phyloP scores from a whole-genome alignment of 2,888 invertebrate species.

The Scaptodrosophila latifasciaeformis region DNA sequence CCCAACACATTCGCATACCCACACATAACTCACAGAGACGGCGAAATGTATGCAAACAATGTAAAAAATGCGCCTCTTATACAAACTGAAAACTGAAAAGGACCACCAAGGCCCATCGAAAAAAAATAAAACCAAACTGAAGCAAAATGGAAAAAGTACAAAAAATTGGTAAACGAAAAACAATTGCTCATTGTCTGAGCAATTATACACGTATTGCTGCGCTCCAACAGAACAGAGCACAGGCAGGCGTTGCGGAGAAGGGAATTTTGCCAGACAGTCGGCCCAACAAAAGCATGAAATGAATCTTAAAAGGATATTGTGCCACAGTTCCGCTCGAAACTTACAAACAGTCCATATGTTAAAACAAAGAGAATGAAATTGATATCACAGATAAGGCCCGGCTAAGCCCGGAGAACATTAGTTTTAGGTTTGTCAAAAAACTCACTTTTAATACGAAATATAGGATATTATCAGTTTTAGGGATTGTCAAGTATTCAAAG shows the following conservation, averaged over 20 bases:
- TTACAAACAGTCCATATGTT: too few species aligned
- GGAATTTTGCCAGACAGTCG: constrained; percentile 3
- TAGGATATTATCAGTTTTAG: too few species aligned
- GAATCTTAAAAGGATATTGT: constrained; percentile 28
- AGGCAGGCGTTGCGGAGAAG: too few species aligned
- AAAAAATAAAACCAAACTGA: constrained; percentile 21
- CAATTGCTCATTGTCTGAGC: constrained; percentile 68
- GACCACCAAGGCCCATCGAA: constrained; percentile 4
- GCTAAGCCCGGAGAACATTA: too few species aligned
- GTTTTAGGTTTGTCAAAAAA: too few species aligned
- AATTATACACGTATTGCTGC: constrained; percentile 68
- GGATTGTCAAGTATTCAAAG: too few species aligned
- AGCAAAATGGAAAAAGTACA: constrained; percentile 12
- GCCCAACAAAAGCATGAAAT: constrained; percentile 1
- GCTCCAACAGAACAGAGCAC: constrained; percentile 10
- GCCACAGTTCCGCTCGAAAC: constrained; percentile 11
- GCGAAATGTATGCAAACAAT: constrained; percentile 65
- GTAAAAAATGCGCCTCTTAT: constrained; percentile 44
- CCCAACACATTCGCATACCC: too few species aligned
- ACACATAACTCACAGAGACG: constrained; percentile 32
- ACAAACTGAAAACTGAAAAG: constrained; percentile 22
- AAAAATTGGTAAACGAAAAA: constrained; percentile 40
- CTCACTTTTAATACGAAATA: too few species aligned
- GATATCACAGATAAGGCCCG: too few species aligned
- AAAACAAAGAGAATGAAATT: too few species aligned